phyloP scores from a whole-genome alignment of 2,888 invertebrate genomes.

The Leucophenga maculata region DNA sequence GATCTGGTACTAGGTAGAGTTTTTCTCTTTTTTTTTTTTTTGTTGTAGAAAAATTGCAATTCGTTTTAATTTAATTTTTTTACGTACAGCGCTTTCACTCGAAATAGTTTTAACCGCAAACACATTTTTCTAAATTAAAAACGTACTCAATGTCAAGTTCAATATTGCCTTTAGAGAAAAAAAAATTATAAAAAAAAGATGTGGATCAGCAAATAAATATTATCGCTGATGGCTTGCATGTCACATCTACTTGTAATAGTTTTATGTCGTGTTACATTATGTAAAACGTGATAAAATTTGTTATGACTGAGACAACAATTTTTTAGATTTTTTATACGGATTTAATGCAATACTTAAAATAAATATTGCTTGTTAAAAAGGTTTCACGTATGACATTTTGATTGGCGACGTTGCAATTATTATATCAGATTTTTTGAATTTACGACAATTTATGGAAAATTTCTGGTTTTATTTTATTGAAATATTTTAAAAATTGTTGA shows the following conservation, averaged over 20 bases:
- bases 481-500: no score
- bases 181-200: background rate
- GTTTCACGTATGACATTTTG: no score
- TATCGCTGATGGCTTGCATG: constrained; percentile 4
- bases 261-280: constrained; percentile 24
- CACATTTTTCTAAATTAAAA: constrained; percentile 10
- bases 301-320: constrained; percentile 57
- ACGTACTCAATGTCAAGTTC: constrained; percentile 64
- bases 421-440: no score
- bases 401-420: no score
- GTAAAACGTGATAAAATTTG: constrained; percentile 46
- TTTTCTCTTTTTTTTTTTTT: no score
- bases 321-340: constrained; percentile 35
- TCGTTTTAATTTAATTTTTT: no score
- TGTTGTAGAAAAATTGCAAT: no score
- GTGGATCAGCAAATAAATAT: background rate
- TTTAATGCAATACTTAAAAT: constrained; percentile 37
- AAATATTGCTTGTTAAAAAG: no score
- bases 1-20: constrained; percentile 31
- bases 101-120: background rate
- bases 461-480: no score
- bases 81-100: background rate
- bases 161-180: constrained; percentile 40
- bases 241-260: constrained; percentile 17
- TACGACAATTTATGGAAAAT: no score